Evolutionary conservation across 2,797 vertebrate genomes (phyloP), one percentile per base, ranked within the genome.

Genomic region (Gouania willdenowi): DNA sequence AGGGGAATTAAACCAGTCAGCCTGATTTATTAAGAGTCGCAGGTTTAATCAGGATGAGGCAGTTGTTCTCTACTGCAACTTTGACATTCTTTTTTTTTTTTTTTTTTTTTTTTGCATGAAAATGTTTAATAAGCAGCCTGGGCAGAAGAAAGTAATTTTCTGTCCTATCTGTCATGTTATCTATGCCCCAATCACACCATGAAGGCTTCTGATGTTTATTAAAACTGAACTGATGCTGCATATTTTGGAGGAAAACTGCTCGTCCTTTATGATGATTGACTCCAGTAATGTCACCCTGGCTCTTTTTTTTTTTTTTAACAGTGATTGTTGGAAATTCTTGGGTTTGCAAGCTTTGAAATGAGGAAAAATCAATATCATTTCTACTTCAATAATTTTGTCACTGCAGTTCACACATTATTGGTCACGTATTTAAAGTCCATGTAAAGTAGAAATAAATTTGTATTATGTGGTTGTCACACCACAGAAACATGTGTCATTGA

Each of bases 1-100:
- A 78, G 85, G 86, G 81, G 79, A 79, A 84, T 83, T 87, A n/a
- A 88, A 87, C 87, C 88, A 91, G 89, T 86, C 78, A 54, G 41
- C 52, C 39, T 72, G 72, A 79, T 77, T 81, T 77, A 58, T 68
- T 70, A 57, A 26, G 23, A 63, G 15, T 34, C 41, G 36, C 40
- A 53, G 21, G 24, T 71, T 71, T 79, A 65, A 84, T 79, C 59
- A 70, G 27, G 2, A 40, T 28, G 2, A 18, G 55, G 41, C 54
- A 22, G 28, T 63, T 49, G 36, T 13, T 17, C 25, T 18, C 34
- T 48, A 37, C 41, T 13, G 14, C 26, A 20, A 3, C 33, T 48
- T 37, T 41, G 17, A 29, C 14, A 35, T 35, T 44, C 27, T 39
- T 29, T 50, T 35, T 29, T 25, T 60, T 24, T 38, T 38, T 12